Evolutionary conservation across 2,888 invertebrate species (phyloP).

Genomic region (Suillia variegata): DNA sequence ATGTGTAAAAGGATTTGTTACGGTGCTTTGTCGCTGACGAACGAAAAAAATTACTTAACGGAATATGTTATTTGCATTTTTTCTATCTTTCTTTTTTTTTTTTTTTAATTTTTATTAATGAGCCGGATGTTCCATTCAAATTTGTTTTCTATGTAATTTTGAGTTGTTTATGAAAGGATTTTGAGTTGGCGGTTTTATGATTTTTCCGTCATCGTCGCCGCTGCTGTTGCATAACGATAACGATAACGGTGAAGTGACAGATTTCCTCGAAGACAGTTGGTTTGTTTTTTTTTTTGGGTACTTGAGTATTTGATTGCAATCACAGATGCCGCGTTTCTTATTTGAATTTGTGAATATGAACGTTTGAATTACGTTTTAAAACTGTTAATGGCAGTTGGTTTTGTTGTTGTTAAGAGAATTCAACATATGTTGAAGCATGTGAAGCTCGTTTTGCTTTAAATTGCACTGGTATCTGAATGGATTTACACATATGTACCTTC

Average conservation of each 20-base stretch:
- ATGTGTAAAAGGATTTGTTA: slow-evolving; percentile 19
- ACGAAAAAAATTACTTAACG: too few relatives aligned
- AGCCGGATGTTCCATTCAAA: slow-evolving; percentile 33
- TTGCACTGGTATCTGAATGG: too few relatives aligned
- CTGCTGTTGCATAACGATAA: slow-evolving; percentile 7
- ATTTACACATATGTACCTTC: too few relatives aligned
- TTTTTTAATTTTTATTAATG: slow-evolving; percentile 2
- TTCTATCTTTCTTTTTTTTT: too few relatives aligned
- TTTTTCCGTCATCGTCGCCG: background rate
- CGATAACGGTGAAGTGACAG: slow-evolving; percentile 10
- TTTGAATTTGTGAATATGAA: slow-evolving; percentile 8
- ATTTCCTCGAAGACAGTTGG: slow-evolving; percentile 16
- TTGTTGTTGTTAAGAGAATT: too few relatives aligned
- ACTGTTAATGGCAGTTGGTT: background rate
- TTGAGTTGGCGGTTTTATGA: background rate
- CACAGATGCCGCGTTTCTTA: slow-evolving; percentile 27
- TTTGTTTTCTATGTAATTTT: slow-evolving; percentile 19
- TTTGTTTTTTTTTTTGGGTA: background rate
- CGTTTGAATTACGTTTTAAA: background rate
- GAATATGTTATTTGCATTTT: slow-evolving; percentile 3
- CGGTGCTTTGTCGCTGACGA: slow-evolving; percentile 12
- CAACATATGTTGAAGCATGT: too few relatives aligned
- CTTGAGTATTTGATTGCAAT: slow-evolving; percentile 24
- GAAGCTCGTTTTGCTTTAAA: too few relatives aligned
- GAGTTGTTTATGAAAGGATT: slow-evolving; percentile 24